These are phyloP conservation scores for Calliopum simillimum DNA, from an alignment of 2,888 invertebrate species.

Conservation along the genomic window DNA sequence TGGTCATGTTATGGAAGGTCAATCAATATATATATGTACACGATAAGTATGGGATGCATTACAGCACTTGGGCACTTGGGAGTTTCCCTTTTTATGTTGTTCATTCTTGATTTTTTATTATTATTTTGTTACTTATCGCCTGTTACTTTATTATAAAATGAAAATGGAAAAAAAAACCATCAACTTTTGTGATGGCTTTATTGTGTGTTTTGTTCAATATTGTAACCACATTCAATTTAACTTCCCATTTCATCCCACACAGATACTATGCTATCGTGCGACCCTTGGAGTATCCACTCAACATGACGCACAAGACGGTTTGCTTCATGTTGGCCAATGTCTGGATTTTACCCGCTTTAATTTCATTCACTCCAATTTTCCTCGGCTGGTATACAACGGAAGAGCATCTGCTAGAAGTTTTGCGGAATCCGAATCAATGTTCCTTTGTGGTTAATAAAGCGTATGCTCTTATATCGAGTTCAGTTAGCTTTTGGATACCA, in stretches of 20 bases:
- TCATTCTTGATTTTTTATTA: too few species aligned
- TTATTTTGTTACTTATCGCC: too few species aligned
- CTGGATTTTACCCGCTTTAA: slow-evolving; percentile 91
- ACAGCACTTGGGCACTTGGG: too few species aligned
- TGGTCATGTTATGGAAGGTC: background rate
- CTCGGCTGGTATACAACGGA: slow-evolving; percentile 94
- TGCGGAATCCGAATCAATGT: slow-evolving; percentile 79
- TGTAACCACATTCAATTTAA: background rate
- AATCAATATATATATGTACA: background rate
- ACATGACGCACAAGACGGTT: slow-evolving; percentile 87
- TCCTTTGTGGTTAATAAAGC: slow-evolving; percentile 87
- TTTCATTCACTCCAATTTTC: slow-evolving; percentile 95
- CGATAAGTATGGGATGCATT: too few species aligned
- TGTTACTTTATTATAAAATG: too few species aligned
- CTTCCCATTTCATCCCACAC: slow-evolving; percentile 16
- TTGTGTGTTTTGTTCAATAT: too few species aligned
- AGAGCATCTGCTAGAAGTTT: slow-evolving; percentile 73
- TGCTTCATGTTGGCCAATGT: slow-evolving; percentile 87
- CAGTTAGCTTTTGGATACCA: slow-evolving; percentile 94
- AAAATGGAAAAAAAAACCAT: too few species aligned
- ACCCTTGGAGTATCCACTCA: slow-evolving; percentile 91
- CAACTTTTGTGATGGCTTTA: too few species aligned
- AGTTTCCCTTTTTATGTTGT: too few species aligned
- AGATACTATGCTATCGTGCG: slow-evolving; percentile 93
- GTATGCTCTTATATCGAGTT: slow-evolving; percentile 89